Evolutionary conservation across 2,797 vertebrate genomes (phyloP), one percentile per base, ranked within the genome.

Genomic region (Diplodus puntazzo): DNA sequence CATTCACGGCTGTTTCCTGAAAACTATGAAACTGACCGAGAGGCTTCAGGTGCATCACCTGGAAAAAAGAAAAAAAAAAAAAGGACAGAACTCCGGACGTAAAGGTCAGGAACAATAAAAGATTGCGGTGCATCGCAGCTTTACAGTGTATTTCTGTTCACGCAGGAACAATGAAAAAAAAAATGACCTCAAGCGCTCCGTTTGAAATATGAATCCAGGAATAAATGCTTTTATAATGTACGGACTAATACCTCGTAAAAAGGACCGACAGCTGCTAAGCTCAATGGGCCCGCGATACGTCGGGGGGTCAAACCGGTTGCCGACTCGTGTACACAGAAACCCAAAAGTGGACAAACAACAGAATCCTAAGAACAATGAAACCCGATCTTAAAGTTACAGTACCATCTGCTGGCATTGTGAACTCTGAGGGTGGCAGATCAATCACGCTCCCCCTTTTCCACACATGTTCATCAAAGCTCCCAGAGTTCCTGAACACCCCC

Each of bases 291-390:
- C 9, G 61, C 69, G 81, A 83, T 62, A 50, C 48, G 71, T 55
- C 18, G 9, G 79, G 39, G 39, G 91, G 92, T 92, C 89, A 88
- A 82, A 83, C 88, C 87, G 89, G 89, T 91, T 86, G 81, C 87
- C 9, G 80, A 66, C 77, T 80, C 67, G 89, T 82, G 88, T 88
- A 91, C 86, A 90, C 92, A 87, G 50, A 75, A 86, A 86, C 77
- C 82, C 81, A 82, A 85, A 91, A 91, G 89, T 90, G 90, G 92
- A 92, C 34, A 94, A 94, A 93, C 89, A 92, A 88, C 90, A 79
- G 53, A 91, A 91, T 90, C 89, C 88, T 71, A 83, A 77, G 92
- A 89, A 94, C 91, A 92, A 90, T 84, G 93, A 80, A 91, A 93
- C 86, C 64, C 8, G 85, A 92, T 52, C 77, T 58, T 25, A 71